These are phyloP conservation scores for Anthoscopus minutus DNA, from an alignment of 2,113 vertebrate genomes.

Conservation along the genomic window DNA sequence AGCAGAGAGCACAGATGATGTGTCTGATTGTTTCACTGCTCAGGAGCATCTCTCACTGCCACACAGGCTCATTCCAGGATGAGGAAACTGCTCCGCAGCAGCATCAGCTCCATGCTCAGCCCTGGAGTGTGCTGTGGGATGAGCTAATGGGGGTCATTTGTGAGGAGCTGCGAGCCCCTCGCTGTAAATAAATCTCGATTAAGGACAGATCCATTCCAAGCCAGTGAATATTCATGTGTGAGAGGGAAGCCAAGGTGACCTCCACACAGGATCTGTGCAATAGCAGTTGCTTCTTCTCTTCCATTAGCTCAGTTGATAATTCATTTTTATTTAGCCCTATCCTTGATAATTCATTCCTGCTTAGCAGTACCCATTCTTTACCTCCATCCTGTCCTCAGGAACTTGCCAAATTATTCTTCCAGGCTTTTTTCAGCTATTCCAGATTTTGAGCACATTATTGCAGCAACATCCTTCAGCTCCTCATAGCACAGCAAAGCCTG, in stretches of 20 bases:
- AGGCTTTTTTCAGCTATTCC: not conserved
- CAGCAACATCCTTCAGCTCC: not conserved
- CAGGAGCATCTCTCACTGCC: not conserved
- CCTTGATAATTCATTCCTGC: conserved; percentile 17
- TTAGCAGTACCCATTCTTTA: conserved; percentile 14
- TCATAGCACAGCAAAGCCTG: not conserved
- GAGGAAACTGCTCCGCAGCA: not conserved
- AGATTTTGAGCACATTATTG: not conserved
- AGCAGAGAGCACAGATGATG: not conserved
- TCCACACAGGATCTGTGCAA: not conserved
- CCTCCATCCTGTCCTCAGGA: not conserved
- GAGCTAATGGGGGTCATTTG: not conserved
- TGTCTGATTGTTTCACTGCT: not conserved
- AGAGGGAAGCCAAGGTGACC: conserved; percentile 54
- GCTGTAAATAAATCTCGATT: not conserved
- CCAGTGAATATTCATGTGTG: conserved; percentile 28
- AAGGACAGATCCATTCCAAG: not conserved
- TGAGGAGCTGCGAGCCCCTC: not conserved
- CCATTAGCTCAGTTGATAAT: conserved; percentile 31
- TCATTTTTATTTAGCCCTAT: conserved; percentile 37
- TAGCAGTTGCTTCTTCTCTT: not conserved
- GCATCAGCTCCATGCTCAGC: not conserved
- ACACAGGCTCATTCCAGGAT: not conserved
- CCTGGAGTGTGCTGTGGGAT: not conserved
- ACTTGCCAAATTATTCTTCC: conserved; percentile 8